phyloP scores from a whole-genome alignment of 1,140 invertebrate genomes.

The Heliconius hermathena region DNA sequence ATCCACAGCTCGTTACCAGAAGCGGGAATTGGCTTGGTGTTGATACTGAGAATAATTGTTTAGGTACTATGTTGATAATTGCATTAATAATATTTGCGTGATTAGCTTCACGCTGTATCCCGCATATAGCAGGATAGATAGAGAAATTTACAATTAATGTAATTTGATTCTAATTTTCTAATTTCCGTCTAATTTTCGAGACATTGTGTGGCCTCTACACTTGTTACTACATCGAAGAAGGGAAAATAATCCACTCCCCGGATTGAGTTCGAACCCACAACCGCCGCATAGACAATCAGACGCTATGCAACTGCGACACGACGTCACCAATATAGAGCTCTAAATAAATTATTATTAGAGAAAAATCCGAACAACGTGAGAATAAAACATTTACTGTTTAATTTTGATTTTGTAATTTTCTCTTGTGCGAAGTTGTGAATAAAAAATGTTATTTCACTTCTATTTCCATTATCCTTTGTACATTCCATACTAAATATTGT shows the following conservation, averaged over 20 bases:
- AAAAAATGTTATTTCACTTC: background rate
- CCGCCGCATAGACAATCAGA: background rate
- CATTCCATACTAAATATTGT: background rate
- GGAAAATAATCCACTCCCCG: background rate
- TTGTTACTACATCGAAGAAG: background rate
- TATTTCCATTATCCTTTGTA: background rate
- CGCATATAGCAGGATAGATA: background rate
- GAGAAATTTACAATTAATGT: background rate
- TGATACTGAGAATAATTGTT: constrained; percentile 26
- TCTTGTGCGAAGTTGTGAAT: too few relatives aligned
- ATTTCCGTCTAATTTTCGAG: background rate
- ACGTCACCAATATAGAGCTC: too few relatives aligned
- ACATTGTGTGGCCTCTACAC: background rate
- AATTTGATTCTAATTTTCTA: too few relatives aligned
- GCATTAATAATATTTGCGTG: constrained; percentile 13
- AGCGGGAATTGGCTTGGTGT: constrained; percentile 36
- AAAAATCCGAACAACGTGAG: too few relatives aligned
- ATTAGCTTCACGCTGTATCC: background rate
- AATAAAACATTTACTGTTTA: too few relatives aligned
- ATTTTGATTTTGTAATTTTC: too few relatives aligned
- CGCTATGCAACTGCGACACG: background rate
- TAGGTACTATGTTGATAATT: constrained; percentile 25
- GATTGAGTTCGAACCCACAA: background rate
- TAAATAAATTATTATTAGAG: too few relatives aligned
- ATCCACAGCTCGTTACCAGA: constrained; percentile 34